phyloP scores from a whole-genome alignment of 2,888 invertebrate species.

The Embidobia sp. region DNA sequence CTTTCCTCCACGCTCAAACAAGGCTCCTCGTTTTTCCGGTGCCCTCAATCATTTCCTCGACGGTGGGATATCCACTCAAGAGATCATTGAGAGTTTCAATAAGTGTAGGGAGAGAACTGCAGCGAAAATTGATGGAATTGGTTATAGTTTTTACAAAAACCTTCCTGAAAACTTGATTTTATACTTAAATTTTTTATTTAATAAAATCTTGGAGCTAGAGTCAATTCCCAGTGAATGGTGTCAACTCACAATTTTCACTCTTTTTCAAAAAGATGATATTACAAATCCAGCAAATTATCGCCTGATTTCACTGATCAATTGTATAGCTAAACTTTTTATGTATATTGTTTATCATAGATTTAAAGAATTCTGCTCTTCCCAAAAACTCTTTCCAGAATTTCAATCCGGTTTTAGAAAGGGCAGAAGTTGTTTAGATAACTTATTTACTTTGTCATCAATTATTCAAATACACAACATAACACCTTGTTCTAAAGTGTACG shows the following conservation, averaged over 20 bases:
- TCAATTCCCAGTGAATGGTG: not conserved
- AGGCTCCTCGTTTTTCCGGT: not conserved
- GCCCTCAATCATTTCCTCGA: not conserved
- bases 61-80: not conserved
- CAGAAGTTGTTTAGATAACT: too few relatives aligned
- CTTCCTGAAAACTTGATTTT: slow-evolving; percentile 3
- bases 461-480: too few relatives aligned
- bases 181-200: not conserved
- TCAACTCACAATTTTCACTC: not conserved
- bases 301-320: slow-evolving; percentile 9
- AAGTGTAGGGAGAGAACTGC: slow-evolving; percentile 4
- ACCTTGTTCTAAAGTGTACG: too few relatives aligned
- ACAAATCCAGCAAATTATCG: not conserved
- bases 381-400: too few relatives aligned
- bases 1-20: not conserved
- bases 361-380: not conserved
- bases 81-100: not conserved
- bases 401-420: too few relatives aligned
- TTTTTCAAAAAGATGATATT: slow-evolving; percentile 4
- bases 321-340: slow-evolving; percentile 7
- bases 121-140: slow-evolving; percentile 3
- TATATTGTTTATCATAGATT: not conserved
- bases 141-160: not conserved
- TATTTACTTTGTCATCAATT: too few relatives aligned
- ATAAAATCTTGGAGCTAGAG: not conserved